These are phyloP conservation scores for Luffia ferchaultella DNA, from an alignment of 2,888 invertebrate species.

Conservation along the genomic window DNA sequence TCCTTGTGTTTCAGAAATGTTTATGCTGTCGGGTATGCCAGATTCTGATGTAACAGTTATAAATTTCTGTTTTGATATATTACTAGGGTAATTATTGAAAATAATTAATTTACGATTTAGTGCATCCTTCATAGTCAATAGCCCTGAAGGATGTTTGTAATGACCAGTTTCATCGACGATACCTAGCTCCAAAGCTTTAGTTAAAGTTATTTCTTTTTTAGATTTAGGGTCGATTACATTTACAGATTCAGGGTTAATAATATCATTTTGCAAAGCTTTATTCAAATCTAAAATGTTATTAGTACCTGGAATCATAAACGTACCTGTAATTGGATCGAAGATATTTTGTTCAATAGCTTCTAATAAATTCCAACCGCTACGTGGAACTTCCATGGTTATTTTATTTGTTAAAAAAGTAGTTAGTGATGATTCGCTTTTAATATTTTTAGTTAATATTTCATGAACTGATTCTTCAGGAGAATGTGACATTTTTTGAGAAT, in stretches of 20 bases:
- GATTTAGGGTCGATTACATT: conserved; percentile 76
- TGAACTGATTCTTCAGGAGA: conserved; percentile 19
- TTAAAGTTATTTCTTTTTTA: conserved; percentile 80
- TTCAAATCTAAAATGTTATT: conserved; percentile 85
- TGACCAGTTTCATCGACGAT: conserved; percentile 79
- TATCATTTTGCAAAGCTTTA: conserved; percentile 84
- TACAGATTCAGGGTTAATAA: conserved; percentile 73
- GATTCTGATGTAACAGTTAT: conserved; percentile 77
- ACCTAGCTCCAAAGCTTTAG: conserved; percentile 76
- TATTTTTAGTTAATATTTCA: conserved; percentile 26
- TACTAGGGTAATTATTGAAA: conserved; percentile 62
- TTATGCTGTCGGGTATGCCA: conserved; percentile 76
- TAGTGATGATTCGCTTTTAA: conserved; percentile 45
- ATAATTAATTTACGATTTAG: conserved; percentile 72
- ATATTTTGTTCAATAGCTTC: conserved; percentile 80
- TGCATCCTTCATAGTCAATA: conserved; percentile 79
- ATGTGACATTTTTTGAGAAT: conserved; percentile 30
- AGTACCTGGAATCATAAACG: conserved; percentile 88
- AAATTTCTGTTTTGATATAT: conserved; percentile 61
- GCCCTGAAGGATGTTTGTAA: conserved; percentile 82
- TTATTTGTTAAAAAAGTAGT: conserved; percentile 63
- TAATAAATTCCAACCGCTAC: conserved; percentile 84
- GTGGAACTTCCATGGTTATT: conserved; percentile 80
- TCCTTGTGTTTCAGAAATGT: conserved; percentile 64
- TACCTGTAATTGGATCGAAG: conserved; percentile 83